phyloP scores from a whole-genome alignment of 2,797 vertebrate species.

The Macrochelys suwanniensis region DNA sequence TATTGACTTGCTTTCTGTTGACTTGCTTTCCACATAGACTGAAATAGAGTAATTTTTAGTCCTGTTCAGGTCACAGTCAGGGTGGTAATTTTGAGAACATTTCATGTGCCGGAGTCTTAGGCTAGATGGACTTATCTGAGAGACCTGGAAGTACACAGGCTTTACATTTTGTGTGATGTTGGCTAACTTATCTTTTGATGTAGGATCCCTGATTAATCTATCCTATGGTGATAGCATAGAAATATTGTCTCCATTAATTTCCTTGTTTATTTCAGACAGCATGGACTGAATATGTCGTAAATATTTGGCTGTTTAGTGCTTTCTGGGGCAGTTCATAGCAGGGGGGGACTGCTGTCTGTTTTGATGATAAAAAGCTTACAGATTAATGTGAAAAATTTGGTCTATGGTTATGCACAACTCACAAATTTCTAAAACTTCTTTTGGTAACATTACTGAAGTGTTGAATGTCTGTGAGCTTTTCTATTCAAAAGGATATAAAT shows the following conservation, averaged over 20 bases:
- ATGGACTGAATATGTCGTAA: neutral
- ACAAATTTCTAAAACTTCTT: neutral
- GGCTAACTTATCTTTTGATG: neutral
- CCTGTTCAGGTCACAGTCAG: accelerated
- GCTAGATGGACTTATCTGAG: neutral
- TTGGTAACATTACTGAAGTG: neutral
- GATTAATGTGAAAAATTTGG: neutral
- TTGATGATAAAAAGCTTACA: conserved; percentile 26
- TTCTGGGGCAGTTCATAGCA: neutral
- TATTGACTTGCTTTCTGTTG: conserved; percentile 8
- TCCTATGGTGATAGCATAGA: accelerated
- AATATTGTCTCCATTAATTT: neutral
- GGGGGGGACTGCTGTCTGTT: neutral
- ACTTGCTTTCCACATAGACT: neutral
- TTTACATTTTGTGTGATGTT: neutral
- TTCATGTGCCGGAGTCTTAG: neutral
- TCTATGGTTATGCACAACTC: neutral
- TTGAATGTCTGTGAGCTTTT: conserved; percentile 22
- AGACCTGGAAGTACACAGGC: neutral
- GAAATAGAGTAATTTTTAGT: neutral
- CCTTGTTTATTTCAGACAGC: too few relatives aligned
- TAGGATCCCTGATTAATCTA: neutral
- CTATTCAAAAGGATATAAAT: conserved; percentile 27
- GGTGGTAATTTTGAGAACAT: neutral
- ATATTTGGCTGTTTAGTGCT: neutral